Base-by-base conservation (phyloP, 2,797 vertebrate species). In the Bovichtus diacanthus region DNA sequence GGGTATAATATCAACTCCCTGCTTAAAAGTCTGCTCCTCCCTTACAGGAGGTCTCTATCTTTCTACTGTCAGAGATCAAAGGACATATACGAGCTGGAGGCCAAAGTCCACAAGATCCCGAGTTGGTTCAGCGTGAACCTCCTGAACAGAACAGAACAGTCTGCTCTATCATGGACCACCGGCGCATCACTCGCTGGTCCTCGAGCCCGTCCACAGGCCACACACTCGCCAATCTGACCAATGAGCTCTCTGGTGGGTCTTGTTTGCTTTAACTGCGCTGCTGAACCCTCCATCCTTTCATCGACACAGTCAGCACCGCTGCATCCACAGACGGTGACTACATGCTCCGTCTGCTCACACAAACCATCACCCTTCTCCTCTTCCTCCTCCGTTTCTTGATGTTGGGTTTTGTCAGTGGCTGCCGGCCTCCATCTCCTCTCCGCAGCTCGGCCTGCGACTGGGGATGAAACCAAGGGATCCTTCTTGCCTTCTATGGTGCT, bases 291-390 rank as follows among this genome's bases (percentile, higher is more conserved):
- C 43, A 53, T 69, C 71, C 89, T 89, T 78, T 93, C 92, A 89
- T 88, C 87, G 19, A 15, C 19, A 21, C 72, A 25, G 66, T 87
- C 82, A 67, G 63, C 83, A 60, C 41, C 54, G 1, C 80, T 23
- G 76, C 84, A 84, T 83, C 86, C 80, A 65, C 86, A 94, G 94
- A 94, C 91, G 81, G 80, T 89, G 93, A 94, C 93, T 85, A 51
- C 87, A 93, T 85, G 83, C 74, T 60, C 65, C 5, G 63, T 81
- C 76, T 71, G 56, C 54, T 67, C 73, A 44, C 56, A 46, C 74
- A 47, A 66, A 74, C 56, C 76, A 29, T 58, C 65, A 3, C 13
- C 51, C 65, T 41, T 25, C 67, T 74, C 62, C 39, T 73, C 82
- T 29, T 84, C 81, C 73, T 38, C 43, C 50, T 56, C 64, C 71